Conservation (phyloP, 2,888 invertebrate species). For the Campoplex capitator region DNA sequence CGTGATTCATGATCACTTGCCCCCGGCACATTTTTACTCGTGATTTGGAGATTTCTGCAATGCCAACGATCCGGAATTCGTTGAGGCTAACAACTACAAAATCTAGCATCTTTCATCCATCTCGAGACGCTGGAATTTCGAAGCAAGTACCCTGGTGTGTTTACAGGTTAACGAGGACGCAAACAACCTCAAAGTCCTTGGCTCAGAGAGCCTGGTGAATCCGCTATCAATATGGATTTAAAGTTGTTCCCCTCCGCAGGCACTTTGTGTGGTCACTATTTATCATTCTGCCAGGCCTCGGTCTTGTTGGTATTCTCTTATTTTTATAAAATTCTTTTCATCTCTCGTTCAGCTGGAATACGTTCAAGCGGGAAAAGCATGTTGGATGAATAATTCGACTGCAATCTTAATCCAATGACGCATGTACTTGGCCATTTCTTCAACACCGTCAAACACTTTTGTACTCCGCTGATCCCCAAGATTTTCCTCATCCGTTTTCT, state of each 20-base stretch:
- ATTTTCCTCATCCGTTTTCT: constrained; percentile 4
- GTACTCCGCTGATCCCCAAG: constrained; percentile 27
- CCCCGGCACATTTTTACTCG: not conserved
- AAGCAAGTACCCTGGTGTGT: constrained; percentile 10
- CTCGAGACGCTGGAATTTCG: not conserved
- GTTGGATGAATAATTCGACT: constrained; percentile 80
- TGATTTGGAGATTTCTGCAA: not conserved
- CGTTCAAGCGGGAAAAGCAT: constrained; percentile 69
- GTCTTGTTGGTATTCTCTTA: constrained; percentile 54
- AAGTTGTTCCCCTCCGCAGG: constrained; percentile 77
- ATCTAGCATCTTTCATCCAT: not conserved
- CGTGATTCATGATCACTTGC: not conserved
- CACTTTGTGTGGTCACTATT: constrained; percentile 82
- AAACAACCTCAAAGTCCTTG: constrained; percentile 30
- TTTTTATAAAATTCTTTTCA: constrained; percentile 5
- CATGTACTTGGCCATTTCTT: constrained; percentile 70
- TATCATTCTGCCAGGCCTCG: constrained; percentile 76
- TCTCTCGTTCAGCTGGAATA: not conserved
- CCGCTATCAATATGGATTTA: constrained; percentile 82
- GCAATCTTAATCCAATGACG: constrained; percentile 80
- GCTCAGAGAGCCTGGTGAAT: constrained; percentile 41
- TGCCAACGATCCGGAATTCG: not conserved
- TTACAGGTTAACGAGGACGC: constrained; percentile 41
- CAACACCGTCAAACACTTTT: constrained; percentile 20
- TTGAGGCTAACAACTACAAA: not conserved